Evolutionary conservation across 2,888 invertebrate species (phyloP).

Genomic region (Drosophila infuscata): DNA sequence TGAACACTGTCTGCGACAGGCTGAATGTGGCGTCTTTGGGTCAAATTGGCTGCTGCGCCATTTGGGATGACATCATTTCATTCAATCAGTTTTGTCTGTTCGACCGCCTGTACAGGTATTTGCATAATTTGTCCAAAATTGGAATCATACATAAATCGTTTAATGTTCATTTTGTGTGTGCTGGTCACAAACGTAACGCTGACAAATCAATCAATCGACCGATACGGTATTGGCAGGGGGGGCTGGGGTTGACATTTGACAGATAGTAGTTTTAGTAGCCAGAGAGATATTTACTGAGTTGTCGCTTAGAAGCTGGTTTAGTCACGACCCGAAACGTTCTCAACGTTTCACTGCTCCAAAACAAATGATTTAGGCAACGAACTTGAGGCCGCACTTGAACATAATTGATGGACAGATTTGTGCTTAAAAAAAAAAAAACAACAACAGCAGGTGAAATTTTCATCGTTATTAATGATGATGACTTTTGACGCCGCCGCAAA

Average conservation of each 20-base stretch:
- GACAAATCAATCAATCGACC: conserved; percentile 73
- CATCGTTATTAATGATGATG: conserved; percentile 79
- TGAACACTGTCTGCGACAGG: neutral
- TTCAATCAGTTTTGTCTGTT: conserved; percentile 15
- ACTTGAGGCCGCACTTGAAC: conserved; percentile 55
- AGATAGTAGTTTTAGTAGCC: conserved; percentile 25
- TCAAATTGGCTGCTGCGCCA: conserved; percentile 33
- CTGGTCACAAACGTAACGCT: conserved; percentile 57
- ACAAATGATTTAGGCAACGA: conserved; percentile 53
- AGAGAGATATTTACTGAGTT: conserved; percentile 6
- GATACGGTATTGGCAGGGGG: neutral
- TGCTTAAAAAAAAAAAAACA: conserved; percentile 69
- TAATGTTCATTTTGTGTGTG: conserved; percentile 47
- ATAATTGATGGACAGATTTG: conserved; percentile 67
- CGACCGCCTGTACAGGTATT: conserved; percentile 35
- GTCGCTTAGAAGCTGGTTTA: conserved; percentile 25
- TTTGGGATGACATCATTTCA: conserved; percentile 65
- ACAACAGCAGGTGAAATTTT: conserved; percentile 73
- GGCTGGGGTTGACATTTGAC: conserved; percentile 48
- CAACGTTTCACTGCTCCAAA: conserved; percentile 36
- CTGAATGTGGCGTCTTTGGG: conserved; percentile 6
- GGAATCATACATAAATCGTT: conserved; percentile 65
- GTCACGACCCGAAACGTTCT: conserved; percentile 13
- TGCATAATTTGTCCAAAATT: conserved; percentile 77
- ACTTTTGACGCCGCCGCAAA: conserved; percentile 74